These are phyloP conservation scores for Zoanthus sansibaricus DNA, from an alignment of 92 coral and sea anemone genomes.

Conservation along the genomic window DNA sequence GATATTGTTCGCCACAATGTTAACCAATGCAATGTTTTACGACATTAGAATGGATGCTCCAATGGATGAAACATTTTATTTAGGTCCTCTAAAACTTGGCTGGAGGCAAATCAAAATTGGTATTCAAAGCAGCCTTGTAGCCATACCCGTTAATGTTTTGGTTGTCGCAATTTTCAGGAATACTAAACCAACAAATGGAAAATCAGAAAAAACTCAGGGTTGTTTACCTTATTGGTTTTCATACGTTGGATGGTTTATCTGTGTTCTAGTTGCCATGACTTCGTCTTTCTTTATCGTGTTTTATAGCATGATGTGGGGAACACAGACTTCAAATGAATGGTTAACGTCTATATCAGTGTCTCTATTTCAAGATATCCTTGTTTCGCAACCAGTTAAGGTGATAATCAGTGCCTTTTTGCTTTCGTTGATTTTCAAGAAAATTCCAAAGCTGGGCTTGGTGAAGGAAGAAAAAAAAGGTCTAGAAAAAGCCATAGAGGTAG, in stretches of 20 bases:
- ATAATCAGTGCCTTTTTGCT: slow-evolving; percentile 68
- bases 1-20: slow-evolving; percentile 77
- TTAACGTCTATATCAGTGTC: slow-evolving; percentile 81
- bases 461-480: slow-evolving; percentile 9
- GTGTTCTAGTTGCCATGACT: slow-evolving; percentile 46
- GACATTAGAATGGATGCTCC: slow-evolving; percentile 46
- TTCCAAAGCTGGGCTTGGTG: slow-evolving; percentile 52
- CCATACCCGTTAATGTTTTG: slow-evolving; percentile 73
- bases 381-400: slow-evolving; percentile 81
- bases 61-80: slow-evolving; percentile 52
- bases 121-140: slow-evolving; percentile 75
- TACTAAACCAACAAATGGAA: slow-evolving; percentile 32
- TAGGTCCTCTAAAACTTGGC: slow-evolving; percentile 76
- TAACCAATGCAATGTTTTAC: slow-evolving; percentile 86
- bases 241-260: slow-evolving; percentile 73
- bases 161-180: slow-evolving; percentile 75
- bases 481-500: not conserved
- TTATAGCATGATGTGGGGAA: slow-evolving; percentile 88
- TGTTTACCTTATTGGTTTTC: slow-evolving; percentile 58
- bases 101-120: slow-evolving; percentile 84
- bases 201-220: not conserved
- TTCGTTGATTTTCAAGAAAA: slow-evolving; percentile 67
- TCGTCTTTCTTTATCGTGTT: slow-evolving; percentile 69
- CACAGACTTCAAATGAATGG: slow-evolving; percentile 83
- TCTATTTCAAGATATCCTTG: slow-evolving; percentile 69